Evolutionary conservation across 2,113 vertebrate genomes (phyloP), one percentile per base, ranked within the genome.

Genomic region (Coturnix japonica): DNA sequence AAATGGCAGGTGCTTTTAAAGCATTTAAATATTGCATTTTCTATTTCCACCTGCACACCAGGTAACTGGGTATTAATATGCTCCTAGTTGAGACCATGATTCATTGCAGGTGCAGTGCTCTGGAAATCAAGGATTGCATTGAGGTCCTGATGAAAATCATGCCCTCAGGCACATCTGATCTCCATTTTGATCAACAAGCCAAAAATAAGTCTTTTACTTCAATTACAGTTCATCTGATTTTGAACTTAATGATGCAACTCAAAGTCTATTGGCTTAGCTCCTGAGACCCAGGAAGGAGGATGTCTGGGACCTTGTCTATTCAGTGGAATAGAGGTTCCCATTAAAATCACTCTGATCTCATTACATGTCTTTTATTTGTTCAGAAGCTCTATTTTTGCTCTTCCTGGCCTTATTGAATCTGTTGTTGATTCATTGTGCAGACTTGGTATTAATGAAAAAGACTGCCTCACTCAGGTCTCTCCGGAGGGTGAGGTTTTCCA

Each of bases 381-480:
- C 78, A 92, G 94, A 96, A 96, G 93, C 84, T 94, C 93, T 91
- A 91, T 87, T 92, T 87, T 91, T 91, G 61, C 91, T 96, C 95
- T 96, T 96, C 92, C 93, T 93, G 91, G 91, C 89, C 92, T 94
- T 96, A 95, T 93, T 94, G 96, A 96, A 96, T 96, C 96, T 96
- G 94, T 95, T 96, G 92, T 96, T 95, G 95, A 96, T 96, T 95
- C 95, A 96, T 96, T 95, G 89, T 65, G 37, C 87, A 78, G 94
- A 65, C 70, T 93, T 93, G 85, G 80, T 94, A 77, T 87, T 95
- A 94, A 92, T 90, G 91, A 92, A 87, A 90, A 82, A 76, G 92
- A 87, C 90, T 89, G 81, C 86, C 88, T 92, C 83, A 78, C 81
- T 94, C 65, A 87, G 89, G 77, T 91, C 94, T 93, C 91, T 92